Evolutionary conservation across 92 coral and sea anemone genomes (phyloP).

Genomic region (Siderastrea radians): DNA sequence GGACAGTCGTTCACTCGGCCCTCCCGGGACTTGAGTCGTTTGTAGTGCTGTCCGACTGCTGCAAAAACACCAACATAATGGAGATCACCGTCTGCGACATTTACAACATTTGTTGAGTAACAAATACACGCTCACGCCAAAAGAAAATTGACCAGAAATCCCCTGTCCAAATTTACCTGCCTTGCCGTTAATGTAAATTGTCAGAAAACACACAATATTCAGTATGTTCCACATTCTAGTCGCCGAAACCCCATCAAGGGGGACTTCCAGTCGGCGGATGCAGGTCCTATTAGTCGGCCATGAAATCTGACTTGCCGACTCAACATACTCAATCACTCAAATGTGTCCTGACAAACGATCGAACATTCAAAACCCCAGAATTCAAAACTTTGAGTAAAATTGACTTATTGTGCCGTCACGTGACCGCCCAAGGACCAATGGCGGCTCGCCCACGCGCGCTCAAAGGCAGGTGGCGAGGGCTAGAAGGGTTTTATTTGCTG

Average conservation of each 20-base stretch:
- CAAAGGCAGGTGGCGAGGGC: constrained; percentile 79
- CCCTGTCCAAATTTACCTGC: constrained; percentile 86
- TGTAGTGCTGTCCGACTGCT: constrained; percentile 77
- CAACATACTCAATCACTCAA: constrained; percentile 80
- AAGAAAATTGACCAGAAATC: constrained; percentile 66
- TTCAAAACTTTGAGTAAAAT: constrained; percentile 77
- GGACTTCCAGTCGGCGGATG: constrained; percentile 51
- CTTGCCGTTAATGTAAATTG: constrained; percentile 76
- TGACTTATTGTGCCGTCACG: constrained; percentile 79
- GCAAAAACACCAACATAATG: constrained; percentile 25
- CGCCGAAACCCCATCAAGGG: constrained; percentile 73
- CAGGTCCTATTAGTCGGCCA: constrained; percentile 50
- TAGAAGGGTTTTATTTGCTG: constrained; percentile 75
- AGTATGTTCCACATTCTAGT: constrained; percentile 85
- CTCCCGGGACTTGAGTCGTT: constrained; percentile 88
- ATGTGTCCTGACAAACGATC: constrained; percentile 78
- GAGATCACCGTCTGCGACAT: constrained; percentile 30
- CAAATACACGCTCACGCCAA: background rate
- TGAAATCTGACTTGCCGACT: constrained; percentile 59
- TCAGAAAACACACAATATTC: constrained; percentile 81
- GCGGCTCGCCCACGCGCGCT: constrained; percentile 42
- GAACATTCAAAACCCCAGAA: constrained; percentile 90
- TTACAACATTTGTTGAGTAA: constrained; percentile 2
- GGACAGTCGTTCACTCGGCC: constrained; percentile 73
- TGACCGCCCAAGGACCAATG: constrained; percentile 76